A percentile compares a stretch with the other conserved stretches of the same genome.
Conservation (phyloP, 2,113 vertebrate genomes). For the Labrus mixtus region DNA sequence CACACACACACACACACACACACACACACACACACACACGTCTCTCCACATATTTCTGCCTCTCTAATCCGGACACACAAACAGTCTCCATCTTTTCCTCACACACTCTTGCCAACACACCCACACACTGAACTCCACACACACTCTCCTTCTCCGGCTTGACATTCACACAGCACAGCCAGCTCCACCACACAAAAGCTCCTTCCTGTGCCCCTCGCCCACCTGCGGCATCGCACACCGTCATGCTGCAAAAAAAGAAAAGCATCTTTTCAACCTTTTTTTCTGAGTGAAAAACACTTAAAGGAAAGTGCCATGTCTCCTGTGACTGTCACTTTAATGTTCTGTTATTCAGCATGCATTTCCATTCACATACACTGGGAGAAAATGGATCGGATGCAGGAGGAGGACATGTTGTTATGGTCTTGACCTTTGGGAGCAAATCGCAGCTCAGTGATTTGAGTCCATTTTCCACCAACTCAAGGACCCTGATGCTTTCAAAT, state of each 20-base stretch:
- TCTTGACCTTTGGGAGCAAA: conserved; percentile 30
- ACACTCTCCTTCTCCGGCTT: conserved; percentile 20
- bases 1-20: background rate
- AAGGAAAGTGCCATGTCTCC: conserved; percentile 28
- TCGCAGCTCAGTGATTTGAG: background rate
- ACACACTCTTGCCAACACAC: conserved; percentile 20
- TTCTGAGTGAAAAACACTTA: conserved; percentile 44
- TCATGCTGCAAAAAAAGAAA: conserved; percentile 10
- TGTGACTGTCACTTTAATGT: conserved; percentile 29
- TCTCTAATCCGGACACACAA: conserved; percentile 21
- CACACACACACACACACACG: background rate
- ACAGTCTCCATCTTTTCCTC: background rate
- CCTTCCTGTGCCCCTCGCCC: conserved; percentile 60
- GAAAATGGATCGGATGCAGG: background rate
- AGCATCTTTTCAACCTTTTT: conserved; percentile 59
- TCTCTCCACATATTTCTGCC: too few relatives aligned
- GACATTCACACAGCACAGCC: conserved; percentile 57
- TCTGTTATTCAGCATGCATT: background rate
- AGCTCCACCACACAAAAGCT: conserved; percentile 50
- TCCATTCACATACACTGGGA: background rate
- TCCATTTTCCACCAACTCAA: background rate
- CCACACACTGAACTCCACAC: conserved; percentile 15
- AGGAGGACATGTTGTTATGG: background rate
- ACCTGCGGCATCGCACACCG: conserved; percentile 45
- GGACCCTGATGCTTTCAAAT: background rate